Conservation (phyloP, 2,797 vertebrate genomes). For the Sarcoramphus papa region DNA sequence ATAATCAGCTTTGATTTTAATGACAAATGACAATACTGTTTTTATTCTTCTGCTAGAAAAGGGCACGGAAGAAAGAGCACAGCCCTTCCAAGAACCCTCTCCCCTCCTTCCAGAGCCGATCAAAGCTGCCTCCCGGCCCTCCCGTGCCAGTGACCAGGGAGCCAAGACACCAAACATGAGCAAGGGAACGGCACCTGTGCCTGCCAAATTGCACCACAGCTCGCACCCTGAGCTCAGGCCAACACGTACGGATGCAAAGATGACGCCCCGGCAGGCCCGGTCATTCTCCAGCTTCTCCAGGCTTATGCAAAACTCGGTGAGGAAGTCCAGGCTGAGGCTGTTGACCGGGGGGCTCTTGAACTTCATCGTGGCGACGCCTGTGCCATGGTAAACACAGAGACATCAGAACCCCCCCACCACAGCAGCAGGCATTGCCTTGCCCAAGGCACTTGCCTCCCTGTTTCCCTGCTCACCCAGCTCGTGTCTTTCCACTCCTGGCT, state of each 20-base stretch:
- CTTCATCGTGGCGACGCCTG: constrained; percentile 84
- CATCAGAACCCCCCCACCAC: background rate
- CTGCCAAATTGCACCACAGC: background rate
- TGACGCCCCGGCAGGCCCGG: constrained; percentile 82
- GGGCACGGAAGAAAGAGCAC: background rate
- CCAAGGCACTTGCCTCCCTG: background rate
- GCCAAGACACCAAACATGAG: background rate
- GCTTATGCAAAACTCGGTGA: constrained; percentile 85
- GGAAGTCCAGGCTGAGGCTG: constrained; percentile 86
- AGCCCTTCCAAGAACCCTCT: background rate
- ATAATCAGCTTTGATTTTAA: background rate
- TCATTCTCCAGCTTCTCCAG: constrained; percentile 93
- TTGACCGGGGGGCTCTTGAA: constrained; percentile 91
- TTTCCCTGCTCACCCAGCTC: background rate
- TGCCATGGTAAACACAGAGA: background rate
- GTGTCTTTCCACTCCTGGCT: background rate
- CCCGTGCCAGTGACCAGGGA: fast-evolving
- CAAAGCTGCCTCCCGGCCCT: background rate
- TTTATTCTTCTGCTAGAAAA: background rate
- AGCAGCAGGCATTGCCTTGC: background rate
- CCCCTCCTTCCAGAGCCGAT: fast-evolving
- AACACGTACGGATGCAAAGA: constrained; percentile 85
- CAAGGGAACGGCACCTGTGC: fast-evolving
- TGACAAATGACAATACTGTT: background rate
- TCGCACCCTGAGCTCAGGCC: fast-evolving